Conservation (phyloP, 2,888 invertebrate genomes). For the Drosophila longiperda region DNA sequence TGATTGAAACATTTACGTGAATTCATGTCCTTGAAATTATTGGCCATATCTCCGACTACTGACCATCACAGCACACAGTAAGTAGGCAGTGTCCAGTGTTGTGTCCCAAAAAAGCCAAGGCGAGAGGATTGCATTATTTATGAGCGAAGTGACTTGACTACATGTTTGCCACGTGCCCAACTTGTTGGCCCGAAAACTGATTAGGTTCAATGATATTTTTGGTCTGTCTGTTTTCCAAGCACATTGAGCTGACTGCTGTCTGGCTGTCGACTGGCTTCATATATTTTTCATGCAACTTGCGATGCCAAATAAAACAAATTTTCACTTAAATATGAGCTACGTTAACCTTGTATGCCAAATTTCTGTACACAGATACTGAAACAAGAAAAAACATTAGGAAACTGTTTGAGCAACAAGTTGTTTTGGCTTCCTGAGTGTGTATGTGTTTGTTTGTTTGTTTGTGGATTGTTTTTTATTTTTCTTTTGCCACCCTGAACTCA, state of each 20-base stretch:
- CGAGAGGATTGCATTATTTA: constrained; percentile 68
- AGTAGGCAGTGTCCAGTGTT: constrained; percentile 15
- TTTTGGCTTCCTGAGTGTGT: constrained; percentile 7
- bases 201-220: constrained; percentile 75
- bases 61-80: constrained; percentile 13
- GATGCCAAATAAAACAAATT: constrained; percentile 74
- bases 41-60: constrained; percentile 60
- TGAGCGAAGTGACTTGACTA: constrained; percentile 72
- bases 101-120: constrained; percentile 23
- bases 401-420: constrained; percentile 65
- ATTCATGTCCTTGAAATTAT: constrained; percentile 79
- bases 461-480: constrained; percentile 22
- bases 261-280: constrained; percentile 47
- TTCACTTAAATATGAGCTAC: constrained; percentile 71
- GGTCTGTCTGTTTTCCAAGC: constrained; percentile 20
- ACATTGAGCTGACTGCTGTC: background rate
- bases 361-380: background rate
- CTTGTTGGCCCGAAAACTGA: constrained; percentile 76
- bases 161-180: constrained; percentile 65
- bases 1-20: constrained; percentile 79
- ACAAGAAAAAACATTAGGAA: constrained; percentile 14
- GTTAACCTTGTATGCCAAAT: constrained; percentile 63
- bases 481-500: background rate
- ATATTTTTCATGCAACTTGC: constrained; percentile 69
- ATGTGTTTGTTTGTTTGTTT: constrained; percentile 19